phyloP scores from a whole-genome alignment of 2,797 vertebrate genomes.

The Potorous gilbertii region DNA sequence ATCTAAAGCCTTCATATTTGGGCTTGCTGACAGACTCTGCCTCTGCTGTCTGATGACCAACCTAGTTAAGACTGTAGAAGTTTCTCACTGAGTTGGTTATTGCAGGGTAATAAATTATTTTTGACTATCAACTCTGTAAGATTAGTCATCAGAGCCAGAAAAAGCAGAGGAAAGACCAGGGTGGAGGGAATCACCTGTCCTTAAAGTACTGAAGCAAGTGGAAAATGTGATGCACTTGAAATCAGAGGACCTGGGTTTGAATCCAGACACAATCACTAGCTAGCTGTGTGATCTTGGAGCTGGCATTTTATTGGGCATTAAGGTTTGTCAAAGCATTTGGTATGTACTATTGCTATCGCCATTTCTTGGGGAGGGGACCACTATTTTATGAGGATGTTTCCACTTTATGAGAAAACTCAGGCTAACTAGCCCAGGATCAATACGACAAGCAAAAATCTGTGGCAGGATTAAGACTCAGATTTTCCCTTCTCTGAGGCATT shows the following conservation, averaged over 20 bases:
- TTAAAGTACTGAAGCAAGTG: not conserved
- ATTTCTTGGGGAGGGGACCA: not conserved
- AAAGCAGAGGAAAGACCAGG: not conserved
- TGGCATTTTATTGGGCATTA: not conserved
- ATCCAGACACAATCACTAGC: not conserved
- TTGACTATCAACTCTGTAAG: not conserved
- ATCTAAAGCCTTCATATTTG: not conserved
- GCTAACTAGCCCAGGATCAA: not conserved
- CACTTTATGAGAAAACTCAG: not conserved
- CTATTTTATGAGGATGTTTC: not conserved
- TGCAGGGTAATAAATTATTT: not conserved
- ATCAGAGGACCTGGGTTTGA: not conserved
- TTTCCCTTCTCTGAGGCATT: not conserved
- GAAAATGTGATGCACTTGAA: not conserved
- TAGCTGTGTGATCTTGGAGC: not conserved
- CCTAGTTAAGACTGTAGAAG: not conserved
- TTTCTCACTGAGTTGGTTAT: not conserved
- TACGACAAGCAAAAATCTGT: not conserved
- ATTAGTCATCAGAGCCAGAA: not conserved
- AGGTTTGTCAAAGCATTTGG: not conserved
- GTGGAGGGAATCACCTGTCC: not conserved
- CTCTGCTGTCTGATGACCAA: not conserved
- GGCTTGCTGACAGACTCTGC: not conserved
- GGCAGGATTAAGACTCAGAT: not conserved
- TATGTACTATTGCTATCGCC: not conserved